phyloP scores from a whole-genome alignment of 2,797 vertebrate genomes.

The Fringilla coelebs region DNA sequence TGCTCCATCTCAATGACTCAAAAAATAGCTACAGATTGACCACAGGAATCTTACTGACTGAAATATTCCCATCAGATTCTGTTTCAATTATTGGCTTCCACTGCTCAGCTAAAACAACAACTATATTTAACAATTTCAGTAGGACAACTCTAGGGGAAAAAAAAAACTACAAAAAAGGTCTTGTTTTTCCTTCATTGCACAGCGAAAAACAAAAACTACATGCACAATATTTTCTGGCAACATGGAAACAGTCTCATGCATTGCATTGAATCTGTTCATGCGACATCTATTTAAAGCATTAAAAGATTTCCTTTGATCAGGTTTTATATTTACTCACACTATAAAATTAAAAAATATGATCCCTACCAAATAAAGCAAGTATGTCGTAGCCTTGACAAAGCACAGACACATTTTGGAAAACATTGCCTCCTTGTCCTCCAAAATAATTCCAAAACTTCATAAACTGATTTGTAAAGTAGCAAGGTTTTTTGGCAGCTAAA shows the following conservation, averaged over 20 bases:
- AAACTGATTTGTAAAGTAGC: background rate
- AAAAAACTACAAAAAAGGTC: background rate
- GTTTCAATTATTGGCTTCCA: background rate
- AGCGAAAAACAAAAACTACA: background rate
- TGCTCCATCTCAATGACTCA: background rate
- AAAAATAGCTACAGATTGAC: background rate
- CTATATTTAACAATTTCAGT: background rate
- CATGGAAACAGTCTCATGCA: background rate
- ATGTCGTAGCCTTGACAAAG: background rate
- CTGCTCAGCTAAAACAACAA: background rate
- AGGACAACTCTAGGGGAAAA: background rate
- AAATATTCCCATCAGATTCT: background rate
- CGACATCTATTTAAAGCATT: background rate
- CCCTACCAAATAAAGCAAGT: background rate
- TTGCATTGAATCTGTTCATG: accelerated
- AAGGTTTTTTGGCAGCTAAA: background rate
- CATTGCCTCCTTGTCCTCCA: background rate
- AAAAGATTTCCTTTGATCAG: background rate
- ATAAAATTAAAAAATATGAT: background rate
- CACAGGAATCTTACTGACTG: background rate
- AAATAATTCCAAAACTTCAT: background rate
- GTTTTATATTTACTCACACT: background rate
- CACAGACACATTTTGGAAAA: background rate
- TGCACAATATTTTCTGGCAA: background rate
- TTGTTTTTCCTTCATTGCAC: background rate